These are phyloP conservation scores for Ischnura elegans DNA, from an alignment of 2,888 invertebrate genomes.

Conservation along the genomic window DNA sequence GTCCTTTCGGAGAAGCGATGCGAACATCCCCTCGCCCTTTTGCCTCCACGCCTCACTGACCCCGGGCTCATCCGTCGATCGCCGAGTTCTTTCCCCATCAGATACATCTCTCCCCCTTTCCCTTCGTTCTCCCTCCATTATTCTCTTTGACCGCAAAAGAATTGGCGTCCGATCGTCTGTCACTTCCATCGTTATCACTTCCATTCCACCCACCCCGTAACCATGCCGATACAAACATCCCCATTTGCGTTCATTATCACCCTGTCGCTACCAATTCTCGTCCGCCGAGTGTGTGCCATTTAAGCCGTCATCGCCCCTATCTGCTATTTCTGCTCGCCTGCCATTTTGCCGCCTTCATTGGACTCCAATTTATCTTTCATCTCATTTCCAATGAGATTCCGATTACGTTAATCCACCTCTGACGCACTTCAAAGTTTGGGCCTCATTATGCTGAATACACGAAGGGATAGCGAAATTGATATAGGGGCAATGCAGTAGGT, in stretches of 20 bases:
- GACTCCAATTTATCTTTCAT: neutral
- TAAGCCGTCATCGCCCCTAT: neutral
- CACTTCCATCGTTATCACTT: neutral
- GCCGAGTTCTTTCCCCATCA: neutral
- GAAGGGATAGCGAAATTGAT: no score
- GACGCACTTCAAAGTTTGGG: neutral
- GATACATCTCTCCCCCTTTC: neutral
- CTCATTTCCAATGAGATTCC: neutral
- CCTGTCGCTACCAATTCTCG: neutral
- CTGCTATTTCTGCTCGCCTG: neutral
- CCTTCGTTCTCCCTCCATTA: neutral
- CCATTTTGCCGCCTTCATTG: neutral
- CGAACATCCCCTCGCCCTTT: neutral
- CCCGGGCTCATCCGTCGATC: neutral
- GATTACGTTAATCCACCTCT: neutral
- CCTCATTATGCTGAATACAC: no score
- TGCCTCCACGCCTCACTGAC: neutral
- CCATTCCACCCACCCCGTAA: no score
- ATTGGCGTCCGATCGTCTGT: neutral
- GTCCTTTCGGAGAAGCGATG: neutral
- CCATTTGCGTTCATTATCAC: neutral
- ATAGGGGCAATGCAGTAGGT: no score
- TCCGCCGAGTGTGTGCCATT: neutral
- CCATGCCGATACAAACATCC: neutral
- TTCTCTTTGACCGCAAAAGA: conserved; percentile 13